Percentiles rank a stretch among this genome's conserved stretches.
Evolutionary conservation across 2,113 vertebrate genomes (phyloP).

Genomic region (Archocentrus centrarchus): DNA sequence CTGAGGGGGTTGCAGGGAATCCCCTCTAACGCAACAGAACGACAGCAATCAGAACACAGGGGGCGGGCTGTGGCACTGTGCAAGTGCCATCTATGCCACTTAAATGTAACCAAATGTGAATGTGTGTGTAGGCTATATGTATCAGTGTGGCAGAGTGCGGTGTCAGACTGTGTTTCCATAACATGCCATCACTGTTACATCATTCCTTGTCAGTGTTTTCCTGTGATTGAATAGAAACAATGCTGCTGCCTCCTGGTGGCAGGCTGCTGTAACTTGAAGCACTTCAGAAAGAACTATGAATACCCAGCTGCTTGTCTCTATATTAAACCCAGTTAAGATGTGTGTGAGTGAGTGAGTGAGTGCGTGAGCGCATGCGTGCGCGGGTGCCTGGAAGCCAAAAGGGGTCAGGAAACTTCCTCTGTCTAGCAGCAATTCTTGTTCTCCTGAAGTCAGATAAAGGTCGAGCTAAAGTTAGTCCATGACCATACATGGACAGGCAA

Average conservation of each 20-base stretch:
- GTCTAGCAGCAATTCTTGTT: conserved; percentile 45
- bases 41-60: not conserved
- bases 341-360: not conserved
- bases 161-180: conserved; percentile 6
- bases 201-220: conserved; percentile 35
- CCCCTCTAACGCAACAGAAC: conserved; percentile 40
- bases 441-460: conserved; percentile 41
- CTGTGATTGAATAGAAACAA: not conserved
- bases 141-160: not conserved
- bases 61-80: not conserved
- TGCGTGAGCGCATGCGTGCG: not conserved
- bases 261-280: not conserved
- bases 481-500: conserved; percentile 56
- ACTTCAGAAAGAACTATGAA: not conserved
- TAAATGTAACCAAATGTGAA: not conserved
- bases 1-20: conserved; percentile 17
- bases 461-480: conserved; percentile 62
- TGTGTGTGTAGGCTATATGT: not conserved
- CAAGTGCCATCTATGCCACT: not conserved
- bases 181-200: conserved; percentile 40
- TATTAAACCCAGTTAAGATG: not conserved
- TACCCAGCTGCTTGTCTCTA: conserved; percentile 4
- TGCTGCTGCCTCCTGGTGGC: conserved; percentile 51
- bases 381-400: conserved; percentile 20
- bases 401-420: conserved; percentile 26